Evolutionary conservation across 1,140 invertebrate species (phyloP).

Genomic region (Solen grandis): DNA sequence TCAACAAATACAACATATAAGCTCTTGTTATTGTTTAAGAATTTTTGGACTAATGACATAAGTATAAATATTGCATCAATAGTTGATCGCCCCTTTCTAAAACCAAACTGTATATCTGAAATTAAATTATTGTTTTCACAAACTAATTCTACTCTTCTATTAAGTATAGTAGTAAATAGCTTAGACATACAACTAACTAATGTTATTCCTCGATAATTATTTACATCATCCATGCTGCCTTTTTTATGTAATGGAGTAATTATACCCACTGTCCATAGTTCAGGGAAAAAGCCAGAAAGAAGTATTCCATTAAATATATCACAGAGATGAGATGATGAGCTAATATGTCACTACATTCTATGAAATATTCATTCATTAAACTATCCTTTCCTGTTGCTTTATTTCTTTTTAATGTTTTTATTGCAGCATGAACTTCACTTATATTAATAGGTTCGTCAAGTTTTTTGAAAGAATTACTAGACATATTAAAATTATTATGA

Average conservation of each 20-base stretch:
- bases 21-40: neutral
- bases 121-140: slow-evolving; percentile 27
- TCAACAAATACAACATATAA: slow-evolving; percentile 29
- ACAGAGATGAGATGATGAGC: neutral
- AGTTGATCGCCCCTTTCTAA: neutral
- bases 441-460: neutral
- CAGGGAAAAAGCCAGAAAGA: slow-evolving; percentile 6
- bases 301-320: slow-evolving; percentile 23
- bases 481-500: slow-evolving; percentile 7
- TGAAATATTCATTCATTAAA: slow-evolving; percentile 11
- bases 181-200: slow-evolving; percentile 36
- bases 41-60: slow-evolving; percentile 16
- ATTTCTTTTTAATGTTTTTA: neutral
- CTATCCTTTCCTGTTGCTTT: neutral
- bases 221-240: slow-evolving; percentile 4
- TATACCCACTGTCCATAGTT: neutral
- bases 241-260: neutral
- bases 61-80: slow-evolving; percentile 40
- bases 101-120: slow-evolving; percentile 9
- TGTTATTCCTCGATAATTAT: slow-evolving; percentile 9
- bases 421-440: neutral
- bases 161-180: slow-evolving; percentile 18
- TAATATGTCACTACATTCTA: slow-evolving; percentile 14
- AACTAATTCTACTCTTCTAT: neutral
- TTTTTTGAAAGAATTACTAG: neutral